These are phyloP conservation scores for Mastigias papua DNA, from an alignment of 30 jellyfish, hydroid and myxozoan genomes.

Conservation along the genomic window DNA sequence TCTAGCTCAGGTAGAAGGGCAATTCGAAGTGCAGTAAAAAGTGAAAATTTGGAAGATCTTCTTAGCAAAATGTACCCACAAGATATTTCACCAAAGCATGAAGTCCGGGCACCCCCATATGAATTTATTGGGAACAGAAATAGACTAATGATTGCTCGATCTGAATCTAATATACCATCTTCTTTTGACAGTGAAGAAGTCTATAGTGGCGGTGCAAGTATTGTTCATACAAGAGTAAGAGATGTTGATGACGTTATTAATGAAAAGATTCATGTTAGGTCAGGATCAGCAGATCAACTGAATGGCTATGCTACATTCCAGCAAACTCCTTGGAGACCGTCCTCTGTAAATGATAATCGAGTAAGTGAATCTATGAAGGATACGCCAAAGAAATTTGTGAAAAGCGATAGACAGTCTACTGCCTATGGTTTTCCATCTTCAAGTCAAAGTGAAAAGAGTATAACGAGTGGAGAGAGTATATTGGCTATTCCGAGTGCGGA, in stretches of 20 bases:
- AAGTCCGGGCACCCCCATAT: constrained; percentile 10
- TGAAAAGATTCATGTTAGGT: constrained; percentile 77
- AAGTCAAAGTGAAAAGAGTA: constrained; percentile 8
- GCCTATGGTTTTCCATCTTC: constrained; percentile 20
- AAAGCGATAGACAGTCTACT: too few relatives aligned
- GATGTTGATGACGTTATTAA: constrained; percentile 85
- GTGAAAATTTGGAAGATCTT: constrained; percentile 64
- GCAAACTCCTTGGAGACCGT: constrained; percentile 11
- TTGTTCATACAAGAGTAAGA: constrained; percentile 91
- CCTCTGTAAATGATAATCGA: neutral
- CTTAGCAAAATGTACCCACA: constrained; percentile 4
- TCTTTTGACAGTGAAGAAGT: constrained; percentile 39
- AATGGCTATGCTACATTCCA: constrained; percentile 23
- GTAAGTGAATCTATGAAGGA: neutral
- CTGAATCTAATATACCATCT: constrained; percentile 50
- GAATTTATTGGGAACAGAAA: constrained; percentile 44
- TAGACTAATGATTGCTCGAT: constrained; percentile 48
- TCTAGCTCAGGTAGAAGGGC: constrained; percentile 35
- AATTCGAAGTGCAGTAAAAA: constrained; percentile 35
- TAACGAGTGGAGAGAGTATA: constrained; percentile 17
- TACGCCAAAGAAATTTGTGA: constrained; percentile 10
- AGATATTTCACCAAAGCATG: constrained; percentile 11
- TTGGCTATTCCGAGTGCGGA: neutral
- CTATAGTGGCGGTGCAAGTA: constrained; percentile 48
- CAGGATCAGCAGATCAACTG: constrained; percentile 65